These are phyloP conservation scores for Cremastobaeus sp. DNA, from an alignment of 2,888 invertebrate genomes.

Conservation along the genomic window DNA sequence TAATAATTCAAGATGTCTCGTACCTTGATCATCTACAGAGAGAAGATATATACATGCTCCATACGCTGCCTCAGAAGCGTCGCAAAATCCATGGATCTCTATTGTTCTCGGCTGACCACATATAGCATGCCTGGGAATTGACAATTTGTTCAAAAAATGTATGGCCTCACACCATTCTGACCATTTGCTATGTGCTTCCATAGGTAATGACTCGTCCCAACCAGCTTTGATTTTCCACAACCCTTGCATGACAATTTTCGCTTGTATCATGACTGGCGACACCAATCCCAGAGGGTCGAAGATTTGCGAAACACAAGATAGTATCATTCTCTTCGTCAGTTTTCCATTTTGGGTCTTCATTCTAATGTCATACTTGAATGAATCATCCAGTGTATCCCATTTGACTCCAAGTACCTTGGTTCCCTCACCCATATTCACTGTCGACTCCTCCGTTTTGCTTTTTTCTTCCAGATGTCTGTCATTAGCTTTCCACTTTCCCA, in stretches of 20 bases:
- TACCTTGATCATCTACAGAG: background rate
- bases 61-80: constrained; percentile 15
- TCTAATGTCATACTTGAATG: background rate
- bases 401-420: background rate
- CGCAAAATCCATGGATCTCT: constrained; percentile 59
- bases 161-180: constrained; percentile 22
- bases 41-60: constrained; percentile 3
- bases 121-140: constrained; percentile 44
- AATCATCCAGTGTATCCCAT: constrained; percentile 4
- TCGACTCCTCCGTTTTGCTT: background rate
- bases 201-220: constrained; percentile 1
- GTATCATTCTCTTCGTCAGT: constrained; percentile 1
- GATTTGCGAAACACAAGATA: constrained; percentile 6
- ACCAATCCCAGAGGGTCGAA: no score
- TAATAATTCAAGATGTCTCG: background rate
- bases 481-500: constrained; percentile 24
- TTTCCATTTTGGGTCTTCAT: background rate
- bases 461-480: no score
- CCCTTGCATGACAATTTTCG: background rate
- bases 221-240: background rate
- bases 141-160: background rate
- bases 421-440: background rate
- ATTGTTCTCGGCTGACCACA: constrained; percentile 33
- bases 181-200: background rate
- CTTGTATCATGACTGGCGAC: background rate